phyloP scores from a whole-genome alignment of 2,888 invertebrate species.

The Pomacea canaliculata region DNA sequence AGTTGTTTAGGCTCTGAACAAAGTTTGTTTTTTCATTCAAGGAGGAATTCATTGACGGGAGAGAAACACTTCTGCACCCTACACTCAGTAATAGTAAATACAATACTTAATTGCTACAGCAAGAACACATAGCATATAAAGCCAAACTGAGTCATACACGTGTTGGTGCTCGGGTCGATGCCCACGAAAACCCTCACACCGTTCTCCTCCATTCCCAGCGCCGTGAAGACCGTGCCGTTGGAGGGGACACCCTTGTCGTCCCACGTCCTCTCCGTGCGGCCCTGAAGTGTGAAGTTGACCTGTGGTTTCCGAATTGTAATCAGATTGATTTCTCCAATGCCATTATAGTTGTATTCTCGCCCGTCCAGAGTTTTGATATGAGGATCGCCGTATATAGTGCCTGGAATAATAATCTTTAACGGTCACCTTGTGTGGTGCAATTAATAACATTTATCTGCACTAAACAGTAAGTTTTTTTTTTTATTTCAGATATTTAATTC shows the following conservation, averaged over 20 bases:
- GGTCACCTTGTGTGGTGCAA: no score
- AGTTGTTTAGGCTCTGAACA: no score
- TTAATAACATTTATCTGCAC: no score
- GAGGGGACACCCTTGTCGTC: slow-evolving; percentile 20
- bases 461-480: no score
- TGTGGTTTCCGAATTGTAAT: not conserved
- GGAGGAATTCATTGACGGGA: no score
- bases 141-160: not conserved
- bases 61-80: no score
- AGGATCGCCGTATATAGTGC: slow-evolving; percentile 29
- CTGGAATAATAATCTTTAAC: not conserved
- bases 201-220: slow-evolving; percentile 32
- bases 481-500: no score
- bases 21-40: no score
- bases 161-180: not conserved
- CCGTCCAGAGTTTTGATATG: slow-evolving; percentile 38
- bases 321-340: slow-evolving; percentile 34
- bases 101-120: no score
- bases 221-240: slow-evolving; percentile 37
- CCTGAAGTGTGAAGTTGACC: slow-evolving; percentile 29
- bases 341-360: slow-evolving; percentile 33
- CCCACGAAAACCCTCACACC: slow-evolving; percentile 2
- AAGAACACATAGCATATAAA: no score
- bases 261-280: slow-evolving; percentile 28
- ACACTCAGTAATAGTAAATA: no score